These are phyloP conservation scores for Cololabis saira DNA, from an alignment of 2,113 vertebrate genomes.

Conservation along the genomic window DNA sequence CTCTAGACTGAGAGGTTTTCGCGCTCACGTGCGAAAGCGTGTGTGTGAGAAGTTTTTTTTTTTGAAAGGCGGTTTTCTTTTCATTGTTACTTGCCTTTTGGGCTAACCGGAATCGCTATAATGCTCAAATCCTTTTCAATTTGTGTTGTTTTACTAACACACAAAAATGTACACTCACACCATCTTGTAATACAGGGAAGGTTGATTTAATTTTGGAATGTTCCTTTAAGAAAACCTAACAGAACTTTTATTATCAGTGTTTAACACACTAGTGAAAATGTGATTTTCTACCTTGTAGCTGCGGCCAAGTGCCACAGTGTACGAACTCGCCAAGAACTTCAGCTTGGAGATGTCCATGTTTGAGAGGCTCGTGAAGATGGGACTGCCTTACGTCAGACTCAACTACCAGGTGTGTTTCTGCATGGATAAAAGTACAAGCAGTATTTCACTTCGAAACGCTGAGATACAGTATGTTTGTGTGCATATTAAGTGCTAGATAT, in stretches of 20 bases:
- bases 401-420: conserved; percentile 88
- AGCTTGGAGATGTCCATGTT: conserved; percentile 95
- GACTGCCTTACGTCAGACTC: conserved; percentile 89
- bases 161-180: too few species aligned
- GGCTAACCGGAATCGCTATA: too few species aligned
- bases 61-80: too few species aligned
- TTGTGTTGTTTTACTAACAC: too few species aligned
- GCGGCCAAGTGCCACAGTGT: conserved; percentile 91
- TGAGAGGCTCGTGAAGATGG: conserved; percentile 90
- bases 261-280: background rate
- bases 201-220: too few species aligned
- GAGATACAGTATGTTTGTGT: background rate
- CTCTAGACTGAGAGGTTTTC: too few species aligned
- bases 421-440: background rate
- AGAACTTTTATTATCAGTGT: background rate
- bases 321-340: conserved; percentile 93
- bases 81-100: too few species aligned
- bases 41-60: too few species aligned
- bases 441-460: background rate
- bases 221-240: background rate
- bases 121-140: too few species aligned
- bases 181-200: too few species aligned
- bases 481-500: background rate
- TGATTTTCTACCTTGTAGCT: conserved; percentile 77
- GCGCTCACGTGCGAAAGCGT: too few species aligned